Evolutionary conservation across 2,113 vertebrate genomes (phyloP).

Genomic region (Varanus komodoensis): DNA sequence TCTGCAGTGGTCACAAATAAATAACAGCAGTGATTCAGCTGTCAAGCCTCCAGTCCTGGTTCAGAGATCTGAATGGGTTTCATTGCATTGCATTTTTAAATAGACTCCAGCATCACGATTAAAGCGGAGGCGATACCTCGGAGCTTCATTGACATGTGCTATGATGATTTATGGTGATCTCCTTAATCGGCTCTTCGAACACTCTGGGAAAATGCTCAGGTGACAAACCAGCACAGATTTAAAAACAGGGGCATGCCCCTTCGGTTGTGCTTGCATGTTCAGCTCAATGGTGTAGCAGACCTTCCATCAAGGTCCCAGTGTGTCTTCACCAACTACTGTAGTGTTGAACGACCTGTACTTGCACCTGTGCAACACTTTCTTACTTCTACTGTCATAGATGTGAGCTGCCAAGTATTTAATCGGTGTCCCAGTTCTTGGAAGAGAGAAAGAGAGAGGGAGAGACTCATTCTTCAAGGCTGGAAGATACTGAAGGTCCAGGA

Average conservation of each 20-base stretch:
- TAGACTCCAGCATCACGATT: slow-evolving; percentile 63
- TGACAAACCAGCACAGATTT: slow-evolving; percentile 46
- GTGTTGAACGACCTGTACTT: fast-evolving
- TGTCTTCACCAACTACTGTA: not conserved
- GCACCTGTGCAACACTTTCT: not conserved
- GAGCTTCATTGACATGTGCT: slow-evolving; percentile 65
- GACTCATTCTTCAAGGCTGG: not conserved
- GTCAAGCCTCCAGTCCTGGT: slow-evolving; percentile 65
- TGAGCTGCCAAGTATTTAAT: not conserved
- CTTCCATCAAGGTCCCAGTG: not conserved
- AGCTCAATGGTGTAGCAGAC: not conserved
- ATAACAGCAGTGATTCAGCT: slow-evolving; percentile 60
- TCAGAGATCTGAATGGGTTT: slow-evolving; percentile 72
- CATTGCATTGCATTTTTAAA: slow-evolving; percentile 26
- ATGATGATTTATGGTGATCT: slow-evolving; percentile 59
- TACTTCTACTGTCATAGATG: fast-evolving
- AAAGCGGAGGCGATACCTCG: slow-evolving; percentile 62
- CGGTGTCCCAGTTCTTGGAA: not conserved
- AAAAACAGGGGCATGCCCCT: not conserved
- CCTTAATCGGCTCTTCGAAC: slow-evolving; percentile 62
- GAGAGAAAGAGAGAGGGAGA: not conserved
- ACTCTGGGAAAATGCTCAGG: slow-evolving; percentile 51
- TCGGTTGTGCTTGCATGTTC: slow-evolving; percentile 37
- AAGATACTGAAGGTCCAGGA: not conserved
- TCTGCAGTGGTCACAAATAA: not conserved